Base-by-base conservation (phyloP, 2,113 vertebrate species). In the Xenopus borealis region DNA sequence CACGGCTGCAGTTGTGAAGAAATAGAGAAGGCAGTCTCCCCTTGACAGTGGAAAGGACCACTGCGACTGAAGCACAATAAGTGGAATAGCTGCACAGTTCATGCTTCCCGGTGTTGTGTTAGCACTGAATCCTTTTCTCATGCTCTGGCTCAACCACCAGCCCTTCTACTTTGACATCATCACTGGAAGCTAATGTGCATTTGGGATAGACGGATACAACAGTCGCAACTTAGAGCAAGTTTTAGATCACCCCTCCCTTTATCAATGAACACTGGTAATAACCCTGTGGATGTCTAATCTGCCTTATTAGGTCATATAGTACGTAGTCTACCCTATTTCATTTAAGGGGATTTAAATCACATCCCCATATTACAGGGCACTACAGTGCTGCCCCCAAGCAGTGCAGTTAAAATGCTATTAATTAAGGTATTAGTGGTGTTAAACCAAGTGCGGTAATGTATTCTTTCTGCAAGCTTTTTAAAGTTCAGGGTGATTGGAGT, bases 91-190 rank as follows among this genome's bases (percentile, higher is more conserved):
- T 83, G 78, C 1, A 58, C 77, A 84, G 86, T 71, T 86, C 82
- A 81, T 85, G 84, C 88, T 88, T 89, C 81, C 85, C 75, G 72
- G 80, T 81, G 76, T 78, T 80, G 82, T 86, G 85, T 77, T 86
- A 84, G 79, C 7, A 78, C 78, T 2, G 13, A 84, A 80, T 85
- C 83, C 79, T 80, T 72, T 64, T 47, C 27, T 72, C 78, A 75
- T 30, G 75, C 80, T 67, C 82, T 33, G 64, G 79, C 47, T 74
- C 81, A 72, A 81, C 80, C 79, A 45, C 10, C 64, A 80, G 68
- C 79, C 70, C 75, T 61, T 47, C 14, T 72, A 75, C 30, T 59
- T 69, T 81, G 50, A 83, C 83, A 66, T 82, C 30, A 68, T 80
- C 80, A 79, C 80, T 47, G 0, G 57, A 0, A 11, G 71, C 79